Evolutionary conservation across 2,888 invertebrate species (phyloP).

Genomic region (Acanthopleura granulata): DNA sequence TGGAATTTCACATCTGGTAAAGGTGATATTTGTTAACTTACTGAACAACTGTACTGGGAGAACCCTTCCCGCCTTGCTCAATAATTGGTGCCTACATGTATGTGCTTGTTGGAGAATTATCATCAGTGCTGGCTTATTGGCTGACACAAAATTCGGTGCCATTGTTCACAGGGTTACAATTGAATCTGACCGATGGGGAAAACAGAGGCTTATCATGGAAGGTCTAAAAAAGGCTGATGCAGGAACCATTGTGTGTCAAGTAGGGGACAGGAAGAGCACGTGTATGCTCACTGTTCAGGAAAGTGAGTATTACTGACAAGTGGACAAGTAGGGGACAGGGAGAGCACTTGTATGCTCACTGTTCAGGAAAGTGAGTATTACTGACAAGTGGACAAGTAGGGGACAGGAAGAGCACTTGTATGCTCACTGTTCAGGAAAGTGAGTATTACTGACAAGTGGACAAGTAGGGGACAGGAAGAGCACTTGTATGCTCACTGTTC

Average conservation of each 20-base stretch:
- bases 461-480: slow-evolving; percentile 70
- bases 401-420: slow-evolving; percentile 64
- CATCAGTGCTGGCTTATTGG: too few species aligned
- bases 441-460: too few species aligned
- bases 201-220: slow-evolving; percentile 83
- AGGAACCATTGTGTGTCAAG: slow-evolving; percentile 71
- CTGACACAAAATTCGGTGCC: too few species aligned
- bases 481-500: slow-evolving; percentile 59
- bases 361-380: slow-evolving; percentile 64
- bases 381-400: too few species aligned
- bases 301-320: too few species aligned
- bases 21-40: too few species aligned
- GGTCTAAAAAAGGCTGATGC: slow-evolving; percentile 67
- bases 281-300: slow-evolving; percentile 62
- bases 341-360: slow-evolving; percentile 58
- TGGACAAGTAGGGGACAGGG: slow-evolving; percentile 70
- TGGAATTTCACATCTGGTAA: too few species aligned
- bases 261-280: slow-evolving; percentile 67
- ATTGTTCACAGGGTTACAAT: slow-evolving; percentile 11
- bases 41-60: too few species aligned
- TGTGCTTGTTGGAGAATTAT: too few species aligned
- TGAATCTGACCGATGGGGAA: slow-evolving; percentile 79
- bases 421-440: slow-evolving; percentile 64
- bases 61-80: too few species aligned
- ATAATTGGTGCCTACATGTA: too few species aligned